These are phyloP conservation scores for Amphipyra tragopoginis DNA, from an alignment of 2,888 invertebrate genomes.

Conservation along the genomic window DNA sequence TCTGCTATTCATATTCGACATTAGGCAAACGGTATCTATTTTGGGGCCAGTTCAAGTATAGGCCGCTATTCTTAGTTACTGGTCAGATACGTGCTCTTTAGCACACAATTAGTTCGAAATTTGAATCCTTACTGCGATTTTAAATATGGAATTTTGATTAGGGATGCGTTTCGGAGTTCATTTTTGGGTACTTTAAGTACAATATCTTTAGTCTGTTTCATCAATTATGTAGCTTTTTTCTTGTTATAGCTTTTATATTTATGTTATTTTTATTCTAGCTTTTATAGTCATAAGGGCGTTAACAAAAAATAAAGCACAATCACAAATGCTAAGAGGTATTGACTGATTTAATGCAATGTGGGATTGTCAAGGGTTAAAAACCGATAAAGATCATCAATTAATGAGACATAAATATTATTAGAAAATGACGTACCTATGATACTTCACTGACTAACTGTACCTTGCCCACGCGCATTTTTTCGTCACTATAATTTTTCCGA, in stretches of 20 bases:
- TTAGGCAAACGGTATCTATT: conserved; percentile 65
- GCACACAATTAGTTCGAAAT: conserved; percentile 50
- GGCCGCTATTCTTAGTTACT: conserved; percentile 62
- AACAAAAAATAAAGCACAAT: background rate
- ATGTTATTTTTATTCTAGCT: too few species aligned
- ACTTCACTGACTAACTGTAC: conserved; percentile 72
- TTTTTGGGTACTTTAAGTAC: too few species aligned
- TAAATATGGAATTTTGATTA: conserved; percentile 11
- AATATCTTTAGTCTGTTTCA: too few species aligned
- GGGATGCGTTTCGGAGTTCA: background rate
- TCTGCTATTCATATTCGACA: conserved; percentile 54
- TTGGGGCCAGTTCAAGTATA: conserved; percentile 66
- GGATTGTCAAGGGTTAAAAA: conserved; percentile 67
- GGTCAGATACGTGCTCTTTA: conserved; percentile 56
- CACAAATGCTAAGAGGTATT: conserved; percentile 11
- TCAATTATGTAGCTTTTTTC: too few species aligned
- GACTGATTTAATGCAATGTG: conserved; percentile 8
- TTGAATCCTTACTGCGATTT: conserved; percentile 5
- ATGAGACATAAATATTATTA: conserved; percentile 59
- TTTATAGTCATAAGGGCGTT: too few species aligned
- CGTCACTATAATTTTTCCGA: conserved; percentile 63
- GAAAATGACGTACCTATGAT: conserved; percentile 64
- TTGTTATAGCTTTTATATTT: too few species aligned
- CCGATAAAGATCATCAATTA: conserved; percentile 60
- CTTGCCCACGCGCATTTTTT: conserved; percentile 77